Base-by-base conservation (phyloP, 37 sponge, comb jelly and placozoan species). In the Hexactinellida sp. region DNA sequence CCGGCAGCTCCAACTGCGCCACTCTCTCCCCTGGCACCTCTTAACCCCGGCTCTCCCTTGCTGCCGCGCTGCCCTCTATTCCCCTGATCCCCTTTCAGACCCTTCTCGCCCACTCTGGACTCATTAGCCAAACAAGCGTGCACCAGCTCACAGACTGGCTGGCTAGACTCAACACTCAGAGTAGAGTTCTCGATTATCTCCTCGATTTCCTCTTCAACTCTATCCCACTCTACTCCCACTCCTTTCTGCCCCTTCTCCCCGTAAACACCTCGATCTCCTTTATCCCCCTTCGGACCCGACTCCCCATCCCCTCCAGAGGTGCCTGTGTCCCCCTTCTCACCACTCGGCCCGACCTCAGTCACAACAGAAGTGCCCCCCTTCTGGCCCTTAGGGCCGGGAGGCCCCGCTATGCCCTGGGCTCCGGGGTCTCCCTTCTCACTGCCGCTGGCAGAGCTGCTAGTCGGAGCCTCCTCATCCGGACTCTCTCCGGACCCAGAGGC, bases 341-440 rank as follows among this genome's bases (percentile, higher is more conserved):
- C 76, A 21, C 13, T 63, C 76, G 5, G 5, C 30, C 76, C 76
- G 30, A 28, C 13, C 76, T 63, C 19, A 28, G 76, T 63, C 21
- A 63, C 76, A 63, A 63, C 76, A 32, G 28, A 21, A 25, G 76
- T 63, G 28, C 13, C 76, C 28, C 76, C 76, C 13, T 63, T 63
- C 28, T n/a, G 1, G 3, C 76, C 76, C 30, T 63, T 63, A 25
- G 21, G 76, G 3, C 76, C 88, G 24, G 28, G 36, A 3, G 88
- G 39, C 32, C 88, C 88, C 25, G 34, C 37, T 7, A 36, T 85
- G 25, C 88, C 88, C 24, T 55, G 88, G 25, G 23, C 63, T n/a
- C 88, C 88, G 25, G 38, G 85, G 3, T 37, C 88, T 71, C 85
- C 85, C 37, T 38, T 86, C 25, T 7, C 3, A n/a, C 76, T 63